These are phyloP conservation scores for Monochamus saltuarius DNA, from an alignment of 1,140 invertebrate genomes.

Conservation along the genomic window DNA sequence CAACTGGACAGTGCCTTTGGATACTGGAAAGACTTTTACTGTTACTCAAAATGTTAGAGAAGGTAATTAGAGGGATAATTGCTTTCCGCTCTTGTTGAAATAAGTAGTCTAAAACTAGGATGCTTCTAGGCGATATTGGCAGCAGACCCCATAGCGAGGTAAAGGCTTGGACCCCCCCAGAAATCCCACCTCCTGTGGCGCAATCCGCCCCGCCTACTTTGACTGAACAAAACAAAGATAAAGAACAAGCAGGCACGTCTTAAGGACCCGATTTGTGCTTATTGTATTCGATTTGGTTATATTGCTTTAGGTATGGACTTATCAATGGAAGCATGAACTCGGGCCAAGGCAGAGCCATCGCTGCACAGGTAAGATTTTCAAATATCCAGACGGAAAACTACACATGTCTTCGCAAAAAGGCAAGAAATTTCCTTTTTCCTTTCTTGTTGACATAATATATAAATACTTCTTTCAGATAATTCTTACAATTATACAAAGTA, in stretches of 20 bases:
- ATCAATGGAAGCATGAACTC: conserved; percentile 46
- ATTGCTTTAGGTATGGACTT: conserved; percentile 52
- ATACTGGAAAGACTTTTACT: conserved; percentile 89
- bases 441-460: too few species aligned
- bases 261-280: conserved; percentile 49
- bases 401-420: too few species aligned
- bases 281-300: conserved; percentile 50
- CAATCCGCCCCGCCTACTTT: conserved; percentile 67
- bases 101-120: background rate
- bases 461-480: too few species aligned
- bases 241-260: conserved; percentile 47
- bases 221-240: conserved; percentile 53
- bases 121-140: conserved; percentile 48
- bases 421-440: too few species aligned
- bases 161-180: conserved; percentile 66
- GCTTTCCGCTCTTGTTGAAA: background rate
- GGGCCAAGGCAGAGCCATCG: conserved; percentile 42
- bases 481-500: too few species aligned
- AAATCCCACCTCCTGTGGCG: conserved; percentile 62
- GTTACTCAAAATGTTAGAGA: conserved; percentile 88
- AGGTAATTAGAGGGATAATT: conserved; percentile 58
- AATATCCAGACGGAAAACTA: too few species aligned
- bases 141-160: conserved; percentile 69
- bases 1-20: conserved; percentile 91
- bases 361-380: conserved; percentile 38